phyloP scores from a whole-genome alignment of 2,797 vertebrate genomes.

The Hippocampus kuda region DNA sequence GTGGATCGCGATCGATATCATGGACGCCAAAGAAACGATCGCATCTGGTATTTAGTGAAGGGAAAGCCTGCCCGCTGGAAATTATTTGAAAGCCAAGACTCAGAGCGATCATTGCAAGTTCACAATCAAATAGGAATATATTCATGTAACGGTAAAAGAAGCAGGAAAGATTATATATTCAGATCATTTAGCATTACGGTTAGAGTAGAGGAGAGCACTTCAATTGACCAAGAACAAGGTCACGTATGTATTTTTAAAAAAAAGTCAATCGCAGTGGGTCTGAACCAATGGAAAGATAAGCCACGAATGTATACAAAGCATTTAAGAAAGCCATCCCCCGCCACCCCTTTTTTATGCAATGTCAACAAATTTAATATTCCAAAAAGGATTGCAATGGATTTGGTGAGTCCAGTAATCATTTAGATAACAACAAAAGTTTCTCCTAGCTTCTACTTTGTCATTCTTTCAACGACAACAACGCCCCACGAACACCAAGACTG shows the following conservation, averaged over 20 bases:
- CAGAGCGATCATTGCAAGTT: neutral
- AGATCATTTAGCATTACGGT: neutral
- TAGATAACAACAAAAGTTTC: neutral
- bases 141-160: neutral
- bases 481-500: neutral
- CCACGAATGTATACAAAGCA: neutral
- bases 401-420: too few relatives aligned
- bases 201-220: neutral
- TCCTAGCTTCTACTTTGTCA: neutral
- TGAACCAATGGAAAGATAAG: constrained; percentile 1
- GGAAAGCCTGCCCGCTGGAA: neutral
- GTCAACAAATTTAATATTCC: too few relatives aligned
- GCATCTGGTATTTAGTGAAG: neutral
- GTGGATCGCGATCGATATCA: neutral
- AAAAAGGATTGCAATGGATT: neutral
- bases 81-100: neutral
- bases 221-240: neutral
- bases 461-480: too few relatives aligned
- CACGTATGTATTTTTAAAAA: neutral
- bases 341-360: neutral
- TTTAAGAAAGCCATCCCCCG: constrained; percentile 1
- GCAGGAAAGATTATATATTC: neutral
- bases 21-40: constrained; percentile 6
- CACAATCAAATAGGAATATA: neutral
- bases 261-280: neutral